phyloP scores from a whole-genome alignment of 2,113 vertebrate genomes.

The Corvus hawaiiensis region DNA sequence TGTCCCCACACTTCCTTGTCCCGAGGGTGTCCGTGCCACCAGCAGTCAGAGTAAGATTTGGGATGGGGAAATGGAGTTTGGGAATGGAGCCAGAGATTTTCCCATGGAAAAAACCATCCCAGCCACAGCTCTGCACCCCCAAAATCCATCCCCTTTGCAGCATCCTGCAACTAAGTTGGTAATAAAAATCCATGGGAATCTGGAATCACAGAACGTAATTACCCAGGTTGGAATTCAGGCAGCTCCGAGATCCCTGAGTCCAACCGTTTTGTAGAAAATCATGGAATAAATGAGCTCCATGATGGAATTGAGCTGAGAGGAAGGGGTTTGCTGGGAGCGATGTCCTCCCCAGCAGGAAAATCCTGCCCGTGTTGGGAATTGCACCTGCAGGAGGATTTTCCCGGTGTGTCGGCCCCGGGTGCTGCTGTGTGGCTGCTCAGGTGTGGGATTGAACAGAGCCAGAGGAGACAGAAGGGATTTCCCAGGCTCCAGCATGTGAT shows the following conservation, averaged over 20 bases:
- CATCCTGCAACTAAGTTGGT: not conserved
- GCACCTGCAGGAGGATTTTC: not conserved
- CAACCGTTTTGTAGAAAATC: not conserved
- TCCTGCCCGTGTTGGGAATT: not conserved
- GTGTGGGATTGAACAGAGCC: not conserved
- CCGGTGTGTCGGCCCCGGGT: not conserved
- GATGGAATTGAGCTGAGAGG: not conserved
- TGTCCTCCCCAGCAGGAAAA: not conserved
- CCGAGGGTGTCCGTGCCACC: accelerated
- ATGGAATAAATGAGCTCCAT: not conserved
- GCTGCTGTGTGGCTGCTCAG: not conserved
- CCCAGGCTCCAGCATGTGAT: accelerated
- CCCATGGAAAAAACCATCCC: accelerated
- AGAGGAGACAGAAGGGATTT: not conserved
- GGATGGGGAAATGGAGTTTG: not conserved
- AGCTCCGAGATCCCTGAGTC: not conserved
- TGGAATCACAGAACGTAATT: not conserved
- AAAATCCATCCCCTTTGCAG: not conserved
- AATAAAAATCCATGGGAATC: not conserved
- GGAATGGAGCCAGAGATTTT: accelerated
- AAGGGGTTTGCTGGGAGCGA: not conserved
- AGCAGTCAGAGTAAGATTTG: not conserved
- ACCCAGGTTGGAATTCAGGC: not conserved
- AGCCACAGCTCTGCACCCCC: not conserved
- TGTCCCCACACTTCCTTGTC: not conserved